These are phyloP conservation scores for Corythoichthys intestinalis DNA, from an alignment of 2,113 vertebrate species.

Conservation along the genomic window DNA sequence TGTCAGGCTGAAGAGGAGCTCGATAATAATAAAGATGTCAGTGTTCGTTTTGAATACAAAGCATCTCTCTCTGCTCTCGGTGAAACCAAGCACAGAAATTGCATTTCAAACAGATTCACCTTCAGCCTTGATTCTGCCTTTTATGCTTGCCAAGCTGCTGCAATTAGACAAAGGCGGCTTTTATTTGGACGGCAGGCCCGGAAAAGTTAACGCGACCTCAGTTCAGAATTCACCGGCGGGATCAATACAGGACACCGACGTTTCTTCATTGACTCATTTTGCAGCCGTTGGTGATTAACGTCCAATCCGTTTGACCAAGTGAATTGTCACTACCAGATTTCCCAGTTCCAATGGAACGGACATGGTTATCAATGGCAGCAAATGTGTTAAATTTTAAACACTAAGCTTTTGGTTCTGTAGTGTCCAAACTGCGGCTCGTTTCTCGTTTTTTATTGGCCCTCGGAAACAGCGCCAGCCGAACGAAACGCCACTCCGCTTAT, in stretches of 20 bases:
- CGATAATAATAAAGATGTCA: conserved; percentile 51
- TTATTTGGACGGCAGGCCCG: conserved; percentile 32
- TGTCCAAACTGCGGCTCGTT: no score
- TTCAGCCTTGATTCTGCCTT: conserved; percentile 43
- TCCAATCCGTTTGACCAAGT: no score
- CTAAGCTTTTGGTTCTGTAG: no score
- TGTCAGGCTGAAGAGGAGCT: conserved; percentile 54
- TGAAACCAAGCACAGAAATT: conserved; percentile 37
- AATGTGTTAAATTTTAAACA: no score
- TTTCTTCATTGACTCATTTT: no score
- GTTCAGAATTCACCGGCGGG: conserved; percentile 20
- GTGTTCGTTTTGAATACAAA: conserved; percentile 52
- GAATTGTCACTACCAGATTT: no score
- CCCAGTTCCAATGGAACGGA: no score
- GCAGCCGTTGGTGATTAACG: no score
- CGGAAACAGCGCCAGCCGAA: no score
- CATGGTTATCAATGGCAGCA: no score
- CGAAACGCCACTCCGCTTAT: no score
- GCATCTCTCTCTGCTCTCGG: conserved; percentile 24
- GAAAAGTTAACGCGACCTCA: conserved; percentile 19
- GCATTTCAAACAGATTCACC: conserved; percentile 51
- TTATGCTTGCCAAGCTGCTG: conserved; percentile 10
- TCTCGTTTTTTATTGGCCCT: no score
- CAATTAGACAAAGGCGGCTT: conserved; percentile 43
- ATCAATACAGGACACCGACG: conserved; percentile 18